phyloP scores from a whole-genome alignment of 2,797 vertebrate genomes.

The Trachurus trachurus region DNA sequence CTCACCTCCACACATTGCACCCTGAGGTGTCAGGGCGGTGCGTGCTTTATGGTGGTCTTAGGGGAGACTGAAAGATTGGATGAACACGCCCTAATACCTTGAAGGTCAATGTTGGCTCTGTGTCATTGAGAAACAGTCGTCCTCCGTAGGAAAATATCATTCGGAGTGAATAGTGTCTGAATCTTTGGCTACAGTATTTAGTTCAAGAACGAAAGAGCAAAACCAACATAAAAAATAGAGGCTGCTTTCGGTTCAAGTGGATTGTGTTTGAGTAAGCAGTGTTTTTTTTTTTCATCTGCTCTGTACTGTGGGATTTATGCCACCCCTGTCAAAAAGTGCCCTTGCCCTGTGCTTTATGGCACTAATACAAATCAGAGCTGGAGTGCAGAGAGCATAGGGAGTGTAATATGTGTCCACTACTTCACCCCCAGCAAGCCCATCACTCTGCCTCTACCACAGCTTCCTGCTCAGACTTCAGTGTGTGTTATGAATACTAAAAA shows the following conservation, averaged over 20 bases:
- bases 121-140: constrained; percentile 10
- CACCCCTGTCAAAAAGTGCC: constrained; percentile 62
- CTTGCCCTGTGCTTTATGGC: constrained; percentile 71
- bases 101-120: constrained; percentile 67
- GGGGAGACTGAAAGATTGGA: constrained; percentile 61
- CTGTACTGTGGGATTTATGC: constrained; percentile 67
- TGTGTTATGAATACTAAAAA: neutral
- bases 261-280: constrained; percentile 36
- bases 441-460: constrained; percentile 45
- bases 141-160: neutral
- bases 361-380: constrained; percentile 75
- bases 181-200: neutral
- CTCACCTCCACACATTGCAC: constrained; percentile 34
- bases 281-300: constrained; percentile 52
- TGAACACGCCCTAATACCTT: constrained; percentile 52
- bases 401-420: constrained; percentile 54
- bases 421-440: constrained; percentile 55
- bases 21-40: constrained; percentile 62
- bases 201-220: constrained; percentile 24
- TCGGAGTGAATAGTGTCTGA: neutral
- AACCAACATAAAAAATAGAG: neutral
- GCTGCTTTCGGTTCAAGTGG: constrained; percentile 16
- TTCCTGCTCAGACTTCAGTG: neutral
- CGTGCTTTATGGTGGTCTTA: constrained; percentile 65
- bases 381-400: constrained; percentile 57